Base-by-base conservation (phyloP, 2,888 invertebrate species). In the Incurvaria masculella region DNA sequence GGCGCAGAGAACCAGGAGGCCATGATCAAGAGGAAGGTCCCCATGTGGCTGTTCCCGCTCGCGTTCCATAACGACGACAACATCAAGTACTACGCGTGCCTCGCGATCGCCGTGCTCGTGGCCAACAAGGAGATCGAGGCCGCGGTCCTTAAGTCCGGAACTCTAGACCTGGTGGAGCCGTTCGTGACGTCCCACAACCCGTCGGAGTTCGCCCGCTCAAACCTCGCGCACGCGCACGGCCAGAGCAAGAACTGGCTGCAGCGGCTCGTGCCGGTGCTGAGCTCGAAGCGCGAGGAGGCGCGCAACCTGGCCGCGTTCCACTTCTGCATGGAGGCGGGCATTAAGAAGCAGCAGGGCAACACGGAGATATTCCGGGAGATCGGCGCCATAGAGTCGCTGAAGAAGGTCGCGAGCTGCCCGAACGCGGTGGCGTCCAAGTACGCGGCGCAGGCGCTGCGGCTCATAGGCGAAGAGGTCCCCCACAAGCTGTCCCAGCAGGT, bases 51-150 rank as follows among this genome's bases (percentile, higher is more conserved):
- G 51, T 99, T 98, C 69, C 97, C 98, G 0, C 70, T 99, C 55
- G 99, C 98, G 17, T 97, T 97, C 67, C 94, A 96, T 66, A 87
- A 87, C 57, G 98, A 99, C 64, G 97, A 98, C 65, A 94, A 97
- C 60, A 94, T 96, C 52, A 94, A 96, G 69, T 99, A 99, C 72
- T 99, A 98, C 66, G 98, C 99, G 11, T 99, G 98, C 66, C 80
- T 99, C 61, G 98, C 98, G 23, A 97, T 98, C 56, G 94, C 97
- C 4, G 94, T 94, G 21, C 81, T 98, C 53, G 96, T 97, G 20
- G 96, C 97, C 10, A 97, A 97, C 69, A 95, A 96, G 62, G 98
- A 99, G 80, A 94, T 98, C 56, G 98, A 98, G 80, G 93, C 96
- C 0, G 94, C 94, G 27, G 97, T 99, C 1, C 78, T 94, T 20